Conservation (phyloP, 2,113 vertebrate genomes). For the Cryptotis parvus region DNA sequence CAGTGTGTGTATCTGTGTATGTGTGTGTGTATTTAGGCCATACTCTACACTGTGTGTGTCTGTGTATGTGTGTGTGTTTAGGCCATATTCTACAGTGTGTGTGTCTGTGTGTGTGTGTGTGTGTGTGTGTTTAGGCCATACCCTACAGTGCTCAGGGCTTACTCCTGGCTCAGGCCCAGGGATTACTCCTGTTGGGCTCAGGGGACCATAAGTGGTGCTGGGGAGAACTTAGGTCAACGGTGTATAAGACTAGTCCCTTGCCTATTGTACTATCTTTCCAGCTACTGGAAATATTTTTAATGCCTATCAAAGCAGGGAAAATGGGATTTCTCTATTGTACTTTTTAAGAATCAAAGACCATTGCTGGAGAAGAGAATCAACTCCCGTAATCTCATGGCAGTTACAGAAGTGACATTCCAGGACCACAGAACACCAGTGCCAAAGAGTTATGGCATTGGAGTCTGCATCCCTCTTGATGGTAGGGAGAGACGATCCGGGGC, state of each 20-base stretch:
- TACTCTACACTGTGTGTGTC: too few species aligned
- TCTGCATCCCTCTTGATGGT: fast-evolving
- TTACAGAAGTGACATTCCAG: neutral
- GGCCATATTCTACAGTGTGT: too few species aligned
- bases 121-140: neutral
- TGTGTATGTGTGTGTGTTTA: too few species aligned
- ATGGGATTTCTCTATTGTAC: slow-evolving; percentile 1
- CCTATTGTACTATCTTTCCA: neutral
- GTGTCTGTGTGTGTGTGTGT: too few species aligned
- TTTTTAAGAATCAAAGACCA: neutral
- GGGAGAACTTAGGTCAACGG: neutral
- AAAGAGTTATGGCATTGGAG: too few species aligned
- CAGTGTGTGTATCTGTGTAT: too few species aligned
- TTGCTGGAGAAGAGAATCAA: neutral
- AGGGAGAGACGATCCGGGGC: neutral
- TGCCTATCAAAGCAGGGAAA: slow-evolving; percentile 36
- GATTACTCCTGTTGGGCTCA: neutral
- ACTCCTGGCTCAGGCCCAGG: neutral
- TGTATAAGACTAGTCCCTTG: neutral
- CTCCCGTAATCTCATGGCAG: neutral
- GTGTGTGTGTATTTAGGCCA: too few species aligned
- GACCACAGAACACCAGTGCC: neutral
- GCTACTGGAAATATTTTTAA: neutral
- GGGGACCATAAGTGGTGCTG: neutral
- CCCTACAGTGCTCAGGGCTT: neutral